Evolutionary conservation across 2,888 invertebrate species (phyloP).

Genomic region (Drosophila setosimentum): DNA sequence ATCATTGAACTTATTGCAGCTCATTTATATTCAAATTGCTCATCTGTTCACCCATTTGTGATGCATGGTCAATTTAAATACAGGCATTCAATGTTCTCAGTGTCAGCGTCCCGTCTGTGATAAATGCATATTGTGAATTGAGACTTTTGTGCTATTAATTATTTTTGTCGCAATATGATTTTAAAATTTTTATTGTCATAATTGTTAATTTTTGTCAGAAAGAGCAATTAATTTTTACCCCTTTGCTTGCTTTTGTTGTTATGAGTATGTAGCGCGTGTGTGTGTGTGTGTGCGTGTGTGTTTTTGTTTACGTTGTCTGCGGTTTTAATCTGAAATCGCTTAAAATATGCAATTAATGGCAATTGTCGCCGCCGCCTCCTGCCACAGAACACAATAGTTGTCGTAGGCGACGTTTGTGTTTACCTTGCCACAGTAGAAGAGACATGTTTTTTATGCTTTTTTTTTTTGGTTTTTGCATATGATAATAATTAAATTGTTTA

Average conservation of each 20-base stretch:
- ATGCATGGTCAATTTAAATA: conserved; percentile 7
- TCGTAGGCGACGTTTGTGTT: conserved; percentile 46
- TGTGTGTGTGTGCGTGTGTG: conserved; percentile 5
- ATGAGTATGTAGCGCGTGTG: conserved; percentile 2
- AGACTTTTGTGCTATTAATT: conserved; percentile 49
- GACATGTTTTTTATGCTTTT: conserved; percentile 12
- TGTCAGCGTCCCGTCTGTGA: not conserved
- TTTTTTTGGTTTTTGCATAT: conserved; percentile 46
- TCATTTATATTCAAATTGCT: conserved; percentile 11
- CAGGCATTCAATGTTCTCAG: conserved; percentile 26
- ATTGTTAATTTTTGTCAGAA: conserved; percentile 63
- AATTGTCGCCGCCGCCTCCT: conserved; percentile 66
- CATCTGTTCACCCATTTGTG: conserved; percentile 14
- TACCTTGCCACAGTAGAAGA: conserved; percentile 48
- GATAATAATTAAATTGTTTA: conserved; percentile 68
- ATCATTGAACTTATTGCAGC: not conserved
- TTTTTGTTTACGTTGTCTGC: conserved; percentile 60
- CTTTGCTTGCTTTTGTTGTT: conserved; percentile 1
- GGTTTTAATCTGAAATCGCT: conserved; percentile 61
- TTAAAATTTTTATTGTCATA: conserved; percentile 63
- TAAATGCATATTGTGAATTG: conserved; percentile 31
- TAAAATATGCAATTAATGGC: conserved; percentile 74
- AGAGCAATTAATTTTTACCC: conserved; percentile 53
- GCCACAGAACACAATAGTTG: conserved; percentile 30
- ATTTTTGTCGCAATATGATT: conserved; percentile 61